These are phyloP conservation scores for Stichodactyla mertensii DNA, from an alignment of 64 coral and sea anemone genomes.

Conservation along the genomic window DNA sequence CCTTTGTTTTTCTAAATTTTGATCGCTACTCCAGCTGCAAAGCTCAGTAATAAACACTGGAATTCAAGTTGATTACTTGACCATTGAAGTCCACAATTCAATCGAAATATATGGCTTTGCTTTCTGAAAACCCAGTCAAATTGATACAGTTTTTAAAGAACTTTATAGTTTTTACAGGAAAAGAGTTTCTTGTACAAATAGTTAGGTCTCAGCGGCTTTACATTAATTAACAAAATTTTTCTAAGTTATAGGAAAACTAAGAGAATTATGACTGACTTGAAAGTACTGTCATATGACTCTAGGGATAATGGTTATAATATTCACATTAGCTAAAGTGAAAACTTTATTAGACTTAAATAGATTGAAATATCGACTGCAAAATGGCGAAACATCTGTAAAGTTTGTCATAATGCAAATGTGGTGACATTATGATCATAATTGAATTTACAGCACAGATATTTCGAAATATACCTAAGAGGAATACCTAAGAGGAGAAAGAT, in stretches of 20 bases:
- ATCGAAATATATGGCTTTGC: no score
- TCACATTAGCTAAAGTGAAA: neutral
- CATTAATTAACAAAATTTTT: neutral
- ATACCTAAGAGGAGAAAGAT: no score
- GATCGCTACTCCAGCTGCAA: neutral
- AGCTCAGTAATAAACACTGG: neutral
- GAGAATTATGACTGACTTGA: neutral
- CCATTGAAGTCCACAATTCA: neutral
- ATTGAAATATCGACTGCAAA: neutral
- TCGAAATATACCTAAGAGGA: no score
- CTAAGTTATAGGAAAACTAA: neutral
- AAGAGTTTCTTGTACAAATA: neutral
- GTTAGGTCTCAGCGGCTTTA: neutral
- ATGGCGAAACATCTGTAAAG: neutral
- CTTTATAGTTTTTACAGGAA: neutral
- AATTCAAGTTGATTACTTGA: neutral
- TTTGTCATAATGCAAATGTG: neutral
- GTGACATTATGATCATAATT: neutral
- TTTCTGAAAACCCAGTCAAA: neutral
- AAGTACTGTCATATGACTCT: neutral
- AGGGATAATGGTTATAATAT: neutral
- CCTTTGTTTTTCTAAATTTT: neutral
- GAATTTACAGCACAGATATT: neutral
- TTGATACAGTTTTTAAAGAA: neutral
- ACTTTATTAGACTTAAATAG: neutral